Percentiles rank a stretch among this genome's conserved stretches.
phyloP scores from a whole-genome alignment of 2,797 vertebrate species.

The Characodon lateralis region DNA sequence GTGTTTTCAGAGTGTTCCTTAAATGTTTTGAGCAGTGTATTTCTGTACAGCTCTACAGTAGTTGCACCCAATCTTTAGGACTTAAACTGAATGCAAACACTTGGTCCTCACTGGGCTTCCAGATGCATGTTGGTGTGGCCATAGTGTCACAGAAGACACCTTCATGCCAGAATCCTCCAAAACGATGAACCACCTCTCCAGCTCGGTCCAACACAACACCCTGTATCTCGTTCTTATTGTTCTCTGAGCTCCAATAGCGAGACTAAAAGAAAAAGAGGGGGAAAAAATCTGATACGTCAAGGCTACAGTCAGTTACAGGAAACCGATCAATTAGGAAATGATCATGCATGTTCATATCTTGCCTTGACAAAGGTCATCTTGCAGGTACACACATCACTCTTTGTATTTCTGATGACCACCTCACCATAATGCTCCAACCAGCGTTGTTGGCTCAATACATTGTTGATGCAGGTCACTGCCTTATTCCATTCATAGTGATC shows the following conservation, averaged over 20 bases:
- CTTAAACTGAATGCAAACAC: accelerated
- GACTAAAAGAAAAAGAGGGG: conserved; percentile 71
- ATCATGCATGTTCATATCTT: conserved; percentile 5
- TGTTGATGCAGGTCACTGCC: conserved; percentile 92
- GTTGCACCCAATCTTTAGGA: not conserved
- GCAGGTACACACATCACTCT: conserved; percentile 86
- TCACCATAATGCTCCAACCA: conserved; percentile 96
- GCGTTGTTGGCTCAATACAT: conserved; percentile 90
- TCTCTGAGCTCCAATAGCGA: conserved; percentile 86
- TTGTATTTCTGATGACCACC: conserved; percentile 87
- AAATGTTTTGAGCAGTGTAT: not conserved
- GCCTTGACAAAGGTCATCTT: conserved; percentile 95
- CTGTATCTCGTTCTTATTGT: conserved; percentile 87
- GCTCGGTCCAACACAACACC: conserved; percentile 85
- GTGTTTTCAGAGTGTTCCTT: too few relatives aligned
- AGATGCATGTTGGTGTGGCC: conserved; percentile 84
- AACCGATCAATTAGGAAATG: not conserved
- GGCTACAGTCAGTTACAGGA: not conserved
- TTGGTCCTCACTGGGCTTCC: conserved; percentile 88
- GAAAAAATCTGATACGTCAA: not conserved
- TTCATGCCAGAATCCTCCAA: conserved; percentile 92
- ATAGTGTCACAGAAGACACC: conserved; percentile 88
- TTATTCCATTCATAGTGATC: conserved; percentile 97
- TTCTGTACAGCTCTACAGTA: not conserved
- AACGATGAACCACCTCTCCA: conserved; percentile 87